These are phyloP conservation scores for Gortyna flavago DNA, from an alignment of 2,888 invertebrate genomes.

Conservation along the genomic window DNA sequence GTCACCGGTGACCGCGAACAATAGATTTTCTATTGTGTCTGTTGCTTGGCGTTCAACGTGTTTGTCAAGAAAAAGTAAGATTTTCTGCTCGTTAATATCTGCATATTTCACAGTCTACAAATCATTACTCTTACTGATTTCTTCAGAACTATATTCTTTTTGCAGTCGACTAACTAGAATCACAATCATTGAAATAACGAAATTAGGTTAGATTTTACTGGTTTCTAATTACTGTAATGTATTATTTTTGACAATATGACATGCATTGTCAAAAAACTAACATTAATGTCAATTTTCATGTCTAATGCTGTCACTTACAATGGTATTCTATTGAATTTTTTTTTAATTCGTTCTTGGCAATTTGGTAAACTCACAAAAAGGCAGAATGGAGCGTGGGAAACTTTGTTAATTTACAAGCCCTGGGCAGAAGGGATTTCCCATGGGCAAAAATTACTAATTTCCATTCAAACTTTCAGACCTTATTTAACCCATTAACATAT, in stretches of 20 bases:
- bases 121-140: background rate
- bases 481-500: too few species aligned
- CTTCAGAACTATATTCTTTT: background rate
- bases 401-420: background rate
- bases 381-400: slow-evolving; percentile 22
- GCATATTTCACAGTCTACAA: background rate
- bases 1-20: too few species aligned
- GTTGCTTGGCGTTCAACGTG: too few species aligned
- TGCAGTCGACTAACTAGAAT: background rate
- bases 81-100: background rate
- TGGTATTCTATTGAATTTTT: slow-evolving; percentile 4
- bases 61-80: background rate
- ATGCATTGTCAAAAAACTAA: slow-evolving; percentile 20
- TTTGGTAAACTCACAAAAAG: slow-evolving; percentile 3
- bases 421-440: background rate
- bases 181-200: background rate
- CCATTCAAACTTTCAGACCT: background rate
- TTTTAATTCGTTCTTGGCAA: background rate
- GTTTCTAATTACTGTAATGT: background rate
- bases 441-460: background rate
- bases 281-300: slow-evolving; percentile 32
- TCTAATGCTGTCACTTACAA: slow-evolving; percentile 21
- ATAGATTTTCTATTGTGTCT: too few species aligned
- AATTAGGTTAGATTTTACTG: background rate
- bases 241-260: background rate